phyloP scores from a whole-genome alignment of 1,140 invertebrate genomes.

The Doryteuthis pealeii region DNA sequence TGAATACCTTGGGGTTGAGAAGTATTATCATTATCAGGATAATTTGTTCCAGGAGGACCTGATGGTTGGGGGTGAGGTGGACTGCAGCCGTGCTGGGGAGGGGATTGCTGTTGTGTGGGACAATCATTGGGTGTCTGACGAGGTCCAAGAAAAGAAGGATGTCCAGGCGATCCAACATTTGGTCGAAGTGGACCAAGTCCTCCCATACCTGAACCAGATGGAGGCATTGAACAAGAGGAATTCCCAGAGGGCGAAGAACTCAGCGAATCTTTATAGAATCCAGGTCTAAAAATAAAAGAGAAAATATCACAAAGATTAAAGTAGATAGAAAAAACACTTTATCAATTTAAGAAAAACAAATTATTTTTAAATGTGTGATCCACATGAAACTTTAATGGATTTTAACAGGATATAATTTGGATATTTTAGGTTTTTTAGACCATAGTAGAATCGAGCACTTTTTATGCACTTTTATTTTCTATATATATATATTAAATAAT shows the following conservation, averaged over 20 bases:
- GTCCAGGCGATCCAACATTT: background rate
- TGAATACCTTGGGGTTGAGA: background rate
- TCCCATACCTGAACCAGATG: conserved; percentile 7
- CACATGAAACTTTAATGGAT: too few species aligned
- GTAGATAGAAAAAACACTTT: too few species aligned
- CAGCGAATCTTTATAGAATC: conserved; percentile 10
- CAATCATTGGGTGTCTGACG: background rate
- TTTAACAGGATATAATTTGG: too few species aligned
- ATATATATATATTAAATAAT: too few species aligned
- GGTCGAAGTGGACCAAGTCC: background rate
- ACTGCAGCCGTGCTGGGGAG: background rate
- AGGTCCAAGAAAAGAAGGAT: background rate
- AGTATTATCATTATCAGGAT: background rate
- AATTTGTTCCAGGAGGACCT: background rate
- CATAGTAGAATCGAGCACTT: too few species aligned
- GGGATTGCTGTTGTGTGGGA: background rate
- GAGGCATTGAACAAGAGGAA: conserved; percentile 5
- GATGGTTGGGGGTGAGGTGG: background rate
- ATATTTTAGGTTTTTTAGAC: too few species aligned
- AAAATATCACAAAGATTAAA: background rate
- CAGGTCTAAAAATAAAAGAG: background rate
- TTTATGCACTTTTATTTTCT: too few species aligned
- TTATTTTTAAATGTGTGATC: too few species aligned
- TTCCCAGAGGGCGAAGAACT: background rate
- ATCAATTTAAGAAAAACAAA: too few species aligned